Base-by-base conservation (phyloP, 2,797 vertebrate species). In the Kryptopterus vitreolus region DNA sequence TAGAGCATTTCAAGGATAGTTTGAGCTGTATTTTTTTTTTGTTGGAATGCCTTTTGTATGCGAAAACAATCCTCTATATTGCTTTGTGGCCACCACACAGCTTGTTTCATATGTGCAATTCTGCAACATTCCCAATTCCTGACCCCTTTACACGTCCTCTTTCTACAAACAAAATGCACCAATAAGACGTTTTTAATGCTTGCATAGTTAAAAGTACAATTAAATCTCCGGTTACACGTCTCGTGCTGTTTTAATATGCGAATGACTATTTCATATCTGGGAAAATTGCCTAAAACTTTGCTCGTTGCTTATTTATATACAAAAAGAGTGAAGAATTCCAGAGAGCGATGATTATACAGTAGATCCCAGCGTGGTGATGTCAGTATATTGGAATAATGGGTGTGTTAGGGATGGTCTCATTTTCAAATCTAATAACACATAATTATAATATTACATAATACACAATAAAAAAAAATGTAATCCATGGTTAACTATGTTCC, bases 41-140 rank as follows among this genome's bases (percentile, higher is more conserved):
- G n/a, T 46, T 57, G 15, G 31, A 46, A 69, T 69, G 52, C 76
- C 29, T 69, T 78, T 78, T 31, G 63, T 58, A 26, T 68, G 31
- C 57, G 62, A 69, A 58, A 69, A 78, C 58, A 58, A 43, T 43
- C 38, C 57, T 78, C 33, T 53, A 31, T 29, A 68, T 57, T 68
- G 50, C 18, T 58, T 53, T 69, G 63, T 69, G 24, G 20, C 8
- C 26, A 58, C 29, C n/a, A 46, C 65, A 22, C 11, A 59, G 53
- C 69, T 70, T 70, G 65, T 70, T 26, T 78, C 26, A 78, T 70
- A 59, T 43, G 6, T 43, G 38, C 38, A 70, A 58, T 70, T 58
- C 50, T 69, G 24, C 65, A 69, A 58, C 76, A 59, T n/a, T 26
- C 12, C 1, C 59, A 58, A 78, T 69, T n/a, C 69, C 50, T 12